Percentiles rank a stretch among this genome's conserved stretches.
phyloP scores from a whole-genome alignment of 1,140 invertebrate genomes.

The Drosophila subpulchrella region DNA sequence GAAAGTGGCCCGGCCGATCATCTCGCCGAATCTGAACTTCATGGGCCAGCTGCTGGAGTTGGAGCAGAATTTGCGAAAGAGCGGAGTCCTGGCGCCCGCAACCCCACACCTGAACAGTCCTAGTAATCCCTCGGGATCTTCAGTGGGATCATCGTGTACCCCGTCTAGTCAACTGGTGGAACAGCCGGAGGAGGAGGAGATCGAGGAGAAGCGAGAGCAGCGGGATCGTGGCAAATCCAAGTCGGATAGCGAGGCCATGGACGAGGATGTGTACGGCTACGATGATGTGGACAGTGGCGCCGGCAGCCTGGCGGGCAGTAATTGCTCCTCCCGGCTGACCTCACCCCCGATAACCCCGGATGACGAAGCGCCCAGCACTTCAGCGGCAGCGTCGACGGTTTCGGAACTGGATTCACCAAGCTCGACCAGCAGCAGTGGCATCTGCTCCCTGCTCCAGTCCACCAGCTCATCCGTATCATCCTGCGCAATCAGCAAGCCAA shows the following conservation, averaged over 20 bases:
- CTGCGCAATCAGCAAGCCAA: slow-evolving; percentile 34
- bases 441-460: slow-evolving; percentile 49
- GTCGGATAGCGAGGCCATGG: slow-evolving; percentile 75
- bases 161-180: slow-evolving; percentile 72
- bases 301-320: slow-evolving; percentile 70
- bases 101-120: slow-evolving; percentile 37
- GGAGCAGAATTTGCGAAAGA: slow-evolving; percentile 89
- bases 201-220: slow-evolving; percentile 29
- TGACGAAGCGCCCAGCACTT: slow-evolving; percentile 69
- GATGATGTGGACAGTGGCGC: slow-evolving; percentile 73
- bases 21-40: slow-evolving; percentile 98
- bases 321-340: slow-evolving; percentile 76
- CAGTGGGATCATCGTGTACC: slow-evolving; percentile 11
- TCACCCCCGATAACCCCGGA: slow-evolving; percentile 77
- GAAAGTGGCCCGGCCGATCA: slow-evolving; percentile 93
- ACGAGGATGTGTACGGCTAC: slow-evolving; percentile 71
- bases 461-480: slow-evolving; percentile 38
- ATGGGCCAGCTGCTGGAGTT: slow-evolving; percentile 97
- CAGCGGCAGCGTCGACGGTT: slow-evolving; percentile 46
- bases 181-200: slow-evolving; percentile 53
- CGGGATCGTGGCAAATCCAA: slow-evolving; percentile 54
- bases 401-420: slow-evolving; percentile 64
- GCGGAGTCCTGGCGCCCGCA: slow-evolving; percentile 77
- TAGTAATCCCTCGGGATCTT: slow-evolving; percentile 17
- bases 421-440: slow-evolving; percentile 58